Evolutionary conservation across 2,113 vertebrate species (phyloP), one percentile per base, ranked within the genome.

Genomic region (Budorcas taxicolor): DNA sequence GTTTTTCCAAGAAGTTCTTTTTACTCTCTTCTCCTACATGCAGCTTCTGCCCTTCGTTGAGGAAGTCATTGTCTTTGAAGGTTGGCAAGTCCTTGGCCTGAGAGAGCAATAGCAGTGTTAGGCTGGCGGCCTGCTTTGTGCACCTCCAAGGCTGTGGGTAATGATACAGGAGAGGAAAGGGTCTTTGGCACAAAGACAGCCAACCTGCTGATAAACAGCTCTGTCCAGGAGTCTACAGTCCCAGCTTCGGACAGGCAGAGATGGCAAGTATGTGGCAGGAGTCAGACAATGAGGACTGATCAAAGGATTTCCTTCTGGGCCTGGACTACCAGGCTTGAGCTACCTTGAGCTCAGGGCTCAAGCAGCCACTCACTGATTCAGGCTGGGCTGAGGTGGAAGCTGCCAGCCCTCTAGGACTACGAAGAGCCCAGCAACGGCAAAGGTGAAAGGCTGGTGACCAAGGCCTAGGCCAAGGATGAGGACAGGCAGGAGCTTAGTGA

Each of bases 11-110:
- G 98, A 99, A 99, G 98, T 99, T 99, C 99, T 99, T 99, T 98
- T 99, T 99, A 97, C 99, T 99, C 97, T 99, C 99, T 14, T 99
- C 99, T 95, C 99, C 99, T 86, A 99, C 99, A 0, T 99, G 99
- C 96, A 99, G 98, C 98, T 99, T 99, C 97, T 99, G 99, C 29
- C 99, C 99, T 98, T 99, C 99, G 1, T 99, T 99, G 98, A 99
- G 98, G 98, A 99, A 99, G 98, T 99, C 99, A 0, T 99, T 99
- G 98, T 99, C 99, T 99, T 99, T 99, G 95, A 99, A 99, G 0
- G 99, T 99, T 9, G 99, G 99, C n/a, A 99, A 99, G 83, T 99
- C 99, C 99, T 99, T 99, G 90, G 99, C 99, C 99, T 99, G 96
- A 10, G 94, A 98, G 3, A 80, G 62, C 55, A 96, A 97, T 2